Base-by-base conservation (phyloP, 2,113 vertebrate genomes). In the Anhinga rufa region DNA sequence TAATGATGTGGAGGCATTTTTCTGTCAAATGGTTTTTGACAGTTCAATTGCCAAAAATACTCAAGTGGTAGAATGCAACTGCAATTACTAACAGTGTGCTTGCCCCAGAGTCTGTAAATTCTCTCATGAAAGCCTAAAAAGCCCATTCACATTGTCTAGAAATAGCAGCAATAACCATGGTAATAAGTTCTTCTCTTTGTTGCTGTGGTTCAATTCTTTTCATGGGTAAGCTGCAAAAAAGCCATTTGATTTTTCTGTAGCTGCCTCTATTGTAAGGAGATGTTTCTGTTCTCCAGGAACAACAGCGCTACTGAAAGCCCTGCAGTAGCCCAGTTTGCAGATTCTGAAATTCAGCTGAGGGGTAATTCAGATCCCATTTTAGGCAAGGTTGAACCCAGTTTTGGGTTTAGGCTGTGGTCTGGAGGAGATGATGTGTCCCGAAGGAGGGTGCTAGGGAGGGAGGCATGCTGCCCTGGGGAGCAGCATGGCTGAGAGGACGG, bases 141-240 rank as follows among this genome's bases (percentile, higher is more conserved):
- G 87, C 94, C 94, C 94, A 92, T 96, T 97, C 90, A 93, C 40
- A 0, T 81, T 94, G 91, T 93, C 95, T 96, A 94, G 94, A 96
- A 97, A 97, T 96, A 97, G 97, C 94, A 97, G 95, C 96, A 92
- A 97, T 97, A 97, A 97, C 97, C 97, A 97, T 97, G 96, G 96
- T 95, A 97, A 97, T 97, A 95, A 97, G 89, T 97, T 97, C 91
- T 92, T 95, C 95, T 95, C 91, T 97, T 96, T 95, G 94, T 95
- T 97, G 96, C 96, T 88, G 93, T 87, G 91, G 94, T 97, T 95
- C 51, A 64, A 80, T 92, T 95, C 92, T 95, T 96, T 97, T 95
- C 91, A 95, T 94, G 89, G 87, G 89, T 90, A 95, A 85, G 94
- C 94, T 88, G 86, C 62, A 91, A 60, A 91, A 95, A 90, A 93